phyloP scores from a whole-genome alignment of 2,113 vertebrate species.

The Pogona vitticeps region DNA sequence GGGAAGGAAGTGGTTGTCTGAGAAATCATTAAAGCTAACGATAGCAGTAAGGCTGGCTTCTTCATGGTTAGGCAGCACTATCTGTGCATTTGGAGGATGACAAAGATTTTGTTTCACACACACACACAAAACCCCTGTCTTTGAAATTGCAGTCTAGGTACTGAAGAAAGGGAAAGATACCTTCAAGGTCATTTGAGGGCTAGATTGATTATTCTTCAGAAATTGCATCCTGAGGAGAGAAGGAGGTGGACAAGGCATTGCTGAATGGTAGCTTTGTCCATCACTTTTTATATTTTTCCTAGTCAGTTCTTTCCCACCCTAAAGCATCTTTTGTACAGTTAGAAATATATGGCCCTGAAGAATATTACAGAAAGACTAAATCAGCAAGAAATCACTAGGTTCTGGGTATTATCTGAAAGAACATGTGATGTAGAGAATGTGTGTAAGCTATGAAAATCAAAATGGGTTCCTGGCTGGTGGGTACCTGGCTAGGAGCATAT shows the following conservation, averaged over 20 bases:
- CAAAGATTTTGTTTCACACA: constrained; percentile 43
- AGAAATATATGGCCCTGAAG: constrained; percentile 48
- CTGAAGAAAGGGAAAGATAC: constrained; percentile 33
- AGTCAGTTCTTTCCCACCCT: constrained; percentile 45
- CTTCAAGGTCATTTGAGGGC: constrained; percentile 52
- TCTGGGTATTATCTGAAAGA: not conserved
- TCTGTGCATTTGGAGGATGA: constrained; percentile 47
- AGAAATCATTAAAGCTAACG: constrained; percentile 54
- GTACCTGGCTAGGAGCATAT: not conserved
- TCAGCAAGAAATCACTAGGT: not conserved
- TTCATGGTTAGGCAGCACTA: constrained; percentile 50
- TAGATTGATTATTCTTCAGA: constrained; percentile 55
- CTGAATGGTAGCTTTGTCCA: constrained; percentile 54
- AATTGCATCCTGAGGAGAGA: constrained; percentile 54
- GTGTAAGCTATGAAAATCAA: not conserved
- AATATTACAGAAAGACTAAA: constrained; percentile 19
- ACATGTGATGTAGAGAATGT: not conserved
- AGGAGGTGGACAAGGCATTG: constrained; percentile 34
- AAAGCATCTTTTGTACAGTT: constrained; percentile 42
- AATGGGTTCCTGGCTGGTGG: not conserved
- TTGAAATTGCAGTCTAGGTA: constrained; percentile 49
- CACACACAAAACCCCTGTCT: constrained; percentile 49
- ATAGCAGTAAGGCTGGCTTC: constrained; percentile 52
- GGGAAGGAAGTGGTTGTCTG: constrained; percentile 3
- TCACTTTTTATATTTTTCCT: constrained; percentile 59